These are phyloP conservation scores for Montipora capitata DNA, from an alignment of 92 coral and sea anemone species.

Conservation along the genomic window DNA sequence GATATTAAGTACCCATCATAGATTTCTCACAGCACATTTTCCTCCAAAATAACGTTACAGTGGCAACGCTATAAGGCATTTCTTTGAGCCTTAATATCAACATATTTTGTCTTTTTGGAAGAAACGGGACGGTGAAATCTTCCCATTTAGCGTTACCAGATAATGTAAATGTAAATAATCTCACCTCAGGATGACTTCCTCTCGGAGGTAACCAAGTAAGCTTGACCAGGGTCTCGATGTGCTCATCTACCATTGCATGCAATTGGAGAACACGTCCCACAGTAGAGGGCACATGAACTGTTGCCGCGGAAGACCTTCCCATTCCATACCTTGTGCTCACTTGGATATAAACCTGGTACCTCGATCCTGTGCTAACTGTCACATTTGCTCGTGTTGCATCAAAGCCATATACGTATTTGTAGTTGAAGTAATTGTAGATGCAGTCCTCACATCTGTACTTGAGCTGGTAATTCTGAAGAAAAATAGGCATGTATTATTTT, in stretches of 20 bases:
- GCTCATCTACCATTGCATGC: neutral
- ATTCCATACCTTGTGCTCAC: neutral
- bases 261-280: neutral
- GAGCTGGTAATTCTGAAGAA: neutral
- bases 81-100: too few species aligned
- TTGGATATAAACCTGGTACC: neutral
- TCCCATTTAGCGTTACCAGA: too few species aligned
- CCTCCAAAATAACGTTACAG: too few species aligned
- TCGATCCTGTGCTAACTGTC: neutral
- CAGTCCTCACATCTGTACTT: constrained; percentile 48
- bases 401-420: neutral
- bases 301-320: constrained; percentile 9
- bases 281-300: neutral
- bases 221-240: neutral
- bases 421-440: neutral
- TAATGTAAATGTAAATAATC: too few species aligned
- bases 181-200: too few species aligned
- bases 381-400: constrained; percentile 3
- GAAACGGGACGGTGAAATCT: too few species aligned
- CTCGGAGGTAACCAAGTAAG: neutral
- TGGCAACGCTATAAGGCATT: too few species aligned
- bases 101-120: too few species aligned
- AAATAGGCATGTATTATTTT: too few species aligned
- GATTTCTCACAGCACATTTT: too few species aligned
- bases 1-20: too few species aligned